Conservation (phyloP, 2,888 invertebrate genomes). For the Trichogramma dendrolimi region DNA sequence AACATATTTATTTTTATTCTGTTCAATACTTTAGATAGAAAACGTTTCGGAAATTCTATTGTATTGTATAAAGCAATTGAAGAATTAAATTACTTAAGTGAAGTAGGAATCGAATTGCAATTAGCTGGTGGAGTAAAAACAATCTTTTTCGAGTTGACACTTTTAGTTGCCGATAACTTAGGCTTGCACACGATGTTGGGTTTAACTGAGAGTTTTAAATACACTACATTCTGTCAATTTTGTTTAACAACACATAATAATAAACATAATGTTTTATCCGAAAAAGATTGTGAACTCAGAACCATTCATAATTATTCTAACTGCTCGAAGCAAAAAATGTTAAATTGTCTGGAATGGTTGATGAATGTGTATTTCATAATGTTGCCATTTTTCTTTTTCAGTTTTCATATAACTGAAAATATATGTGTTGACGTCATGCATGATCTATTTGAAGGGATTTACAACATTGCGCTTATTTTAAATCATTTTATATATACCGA, state of each 20-base stretch:
- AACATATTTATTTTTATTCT: slow-evolving; percentile 29
- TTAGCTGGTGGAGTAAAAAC: not conserved
- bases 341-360: slow-evolving; percentile 21
- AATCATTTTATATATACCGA: slow-evolving; percentile 18
- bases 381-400: too few relatives aligned
- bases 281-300: slow-evolving; percentile 20
- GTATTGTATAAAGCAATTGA: slow-evolving; percentile 20
- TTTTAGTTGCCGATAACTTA: slow-evolving; percentile 21
- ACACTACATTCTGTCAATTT: slow-evolving; percentile 25
- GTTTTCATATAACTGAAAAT: slow-evolving; percentile 27
- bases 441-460: slow-evolving; percentile 28
- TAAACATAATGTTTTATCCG: slow-evolving; percentile 15
- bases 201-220: slow-evolving; percentile 28
- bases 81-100: slow-evolving; percentile 18
- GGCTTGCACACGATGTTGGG: slow-evolving; percentile 28
- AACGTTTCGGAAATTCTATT: slow-evolving; percentile 16
- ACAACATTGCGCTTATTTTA: slow-evolving; percentile 26
- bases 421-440: slow-evolving; percentile 28
- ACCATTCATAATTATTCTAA: slow-evolving; percentile 23
- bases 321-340: slow-evolving; percentile 15
- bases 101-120: slow-evolving; percentile 16
- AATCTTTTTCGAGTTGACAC: slow-evolving; percentile 20
- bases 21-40: slow-evolving; percentile 23
- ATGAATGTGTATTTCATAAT: slow-evolving; percentile 25
- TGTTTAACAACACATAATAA: slow-evolving; percentile 23